A percentile compares a stretch with the other conserved stretches of the same genome.
phyloP scores from a whole-genome alignment of 2,888 invertebrate species.

The Cephonodes hylas region DNA sequence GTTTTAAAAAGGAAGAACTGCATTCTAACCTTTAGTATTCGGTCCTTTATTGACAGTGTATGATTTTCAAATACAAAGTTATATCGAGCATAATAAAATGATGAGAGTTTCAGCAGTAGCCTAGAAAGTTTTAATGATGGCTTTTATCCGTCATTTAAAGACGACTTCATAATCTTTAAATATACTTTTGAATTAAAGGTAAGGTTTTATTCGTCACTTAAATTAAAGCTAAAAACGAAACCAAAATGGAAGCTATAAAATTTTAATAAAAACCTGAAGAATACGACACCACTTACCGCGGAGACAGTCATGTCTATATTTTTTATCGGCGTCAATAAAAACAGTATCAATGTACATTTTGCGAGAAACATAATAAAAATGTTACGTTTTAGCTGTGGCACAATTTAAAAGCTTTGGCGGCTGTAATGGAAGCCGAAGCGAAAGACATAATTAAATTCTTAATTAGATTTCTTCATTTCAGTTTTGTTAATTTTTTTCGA shows the following conservation, averaged over 20 bases:
- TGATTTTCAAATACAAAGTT: too few species aligned
- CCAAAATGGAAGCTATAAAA: slow-evolving; percentile 36
- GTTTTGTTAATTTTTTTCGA: too few species aligned
- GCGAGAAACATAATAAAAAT: slow-evolving; percentile 47
- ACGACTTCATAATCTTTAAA: not conserved
- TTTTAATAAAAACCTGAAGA: slow-evolving; percentile 29
- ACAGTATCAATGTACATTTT: slow-evolving; percentile 37
- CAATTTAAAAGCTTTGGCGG: slow-evolving; percentile 30
- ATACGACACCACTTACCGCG: slow-evolving; percentile 38
- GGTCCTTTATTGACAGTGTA: too few species aligned
- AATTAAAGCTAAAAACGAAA: not conserved
- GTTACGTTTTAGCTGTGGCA: slow-evolving; percentile 30
- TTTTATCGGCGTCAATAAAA: slow-evolving; percentile 44
- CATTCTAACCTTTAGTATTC: too few species aligned
- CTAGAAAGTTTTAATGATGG: too few species aligned
- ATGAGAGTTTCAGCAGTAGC: too few species aligned
- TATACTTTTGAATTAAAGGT: not conserved
- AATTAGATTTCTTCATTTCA: too few species aligned
- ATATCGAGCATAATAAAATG: too few species aligned
- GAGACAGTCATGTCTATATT: slow-evolving; percentile 54
- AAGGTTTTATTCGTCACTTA: not conserved
- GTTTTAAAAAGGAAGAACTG: too few species aligned
- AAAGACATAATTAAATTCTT: not conserved
- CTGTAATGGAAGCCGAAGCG: not conserved
- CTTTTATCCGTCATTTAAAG: too few species aligned